Base-by-base conservation (phyloP, 2,797 vertebrate genomes). In the Chelidonichthys spinosus region DNA sequence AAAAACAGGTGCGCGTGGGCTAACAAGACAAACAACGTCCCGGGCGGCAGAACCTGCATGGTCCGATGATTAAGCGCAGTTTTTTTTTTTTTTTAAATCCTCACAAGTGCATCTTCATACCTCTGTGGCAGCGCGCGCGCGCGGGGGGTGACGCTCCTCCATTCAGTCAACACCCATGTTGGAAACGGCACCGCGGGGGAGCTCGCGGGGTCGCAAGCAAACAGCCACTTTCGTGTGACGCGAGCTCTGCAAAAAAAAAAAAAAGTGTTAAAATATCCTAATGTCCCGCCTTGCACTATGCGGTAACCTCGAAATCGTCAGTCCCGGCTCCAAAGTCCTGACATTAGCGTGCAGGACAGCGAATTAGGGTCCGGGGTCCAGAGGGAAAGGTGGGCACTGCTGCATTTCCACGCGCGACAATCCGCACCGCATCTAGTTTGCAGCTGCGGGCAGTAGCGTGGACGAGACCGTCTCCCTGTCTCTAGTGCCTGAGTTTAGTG, bases 31-130 rank as follows among this genome's bases (percentile, higher is more conserved):
- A 94, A 87, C 44, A 94, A 59, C 79, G 89, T 86, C 89, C 86
- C 75, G 15, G 85, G 81, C 76, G 81, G 90, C 81, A 92, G 83
- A 82, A 87, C 79, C 87, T 90, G 93, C 94, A 95, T 95, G 87
- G 81, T 95, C 90, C 89, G 69, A 67, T 83, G 43, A 59, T 39
- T 66, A 72, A 70, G 87, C 69, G 73, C 84, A 72, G 80, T 55
- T 74, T 33, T 58, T 25, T 25, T 25, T 25, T 25, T 25, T 25
- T 25, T 25, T 25, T 25, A 25, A 77, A 83, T 84, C 83, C 86
- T 90, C 75, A 90, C 54, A 74, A 76, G 83, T 73, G 54, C 87
- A 84, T 88, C 76, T 63, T 90, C 81, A 37, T 58, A 65, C 62
- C 78, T 76, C 60, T 11, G 70, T 46, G 37, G 63, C 80, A 43